Conservation (phyloP, 2,113 vertebrate genomes). For the Eretmochelys imbricata region DNA sequence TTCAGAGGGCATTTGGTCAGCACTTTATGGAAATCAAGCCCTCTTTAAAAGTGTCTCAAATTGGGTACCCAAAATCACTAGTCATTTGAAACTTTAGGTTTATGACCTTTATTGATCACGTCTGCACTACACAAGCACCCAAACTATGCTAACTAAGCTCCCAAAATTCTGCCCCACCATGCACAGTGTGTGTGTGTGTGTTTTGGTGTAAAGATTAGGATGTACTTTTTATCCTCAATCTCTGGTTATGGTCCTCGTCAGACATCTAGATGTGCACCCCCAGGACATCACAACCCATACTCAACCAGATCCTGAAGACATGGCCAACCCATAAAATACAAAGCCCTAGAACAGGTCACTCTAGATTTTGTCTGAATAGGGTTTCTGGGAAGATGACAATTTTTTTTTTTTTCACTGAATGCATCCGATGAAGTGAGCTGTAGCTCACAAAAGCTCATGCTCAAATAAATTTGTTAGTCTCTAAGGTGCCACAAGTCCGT, state of each 20-base stretch:
- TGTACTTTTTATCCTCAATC: not conserved
- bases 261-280: not conserved
- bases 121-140: not conserved
- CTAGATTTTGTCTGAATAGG: too few species aligned
- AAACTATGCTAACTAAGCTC: not conserved
- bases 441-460: too few species aligned
- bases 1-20: not conserved
- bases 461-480: too few species aligned
- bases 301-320: not conserved
- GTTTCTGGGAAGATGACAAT: too few species aligned
- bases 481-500: too few species aligned
- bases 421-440: too few species aligned
- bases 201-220: not conserved
- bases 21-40: not conserved
- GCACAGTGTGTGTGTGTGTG: too few species aligned
- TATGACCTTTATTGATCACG: not conserved
- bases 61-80: not conserved
- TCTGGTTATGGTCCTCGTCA: not conserved
- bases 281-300: not conserved
- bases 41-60: not conserved
- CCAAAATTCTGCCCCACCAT: not conserved
- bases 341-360: not conserved
- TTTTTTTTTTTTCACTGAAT: too few species aligned
- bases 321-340: not conserved
- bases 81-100: not conserved